phyloP scores from a whole-genome alignment of 2,888 invertebrate species.

The Helleia helle region DNA sequence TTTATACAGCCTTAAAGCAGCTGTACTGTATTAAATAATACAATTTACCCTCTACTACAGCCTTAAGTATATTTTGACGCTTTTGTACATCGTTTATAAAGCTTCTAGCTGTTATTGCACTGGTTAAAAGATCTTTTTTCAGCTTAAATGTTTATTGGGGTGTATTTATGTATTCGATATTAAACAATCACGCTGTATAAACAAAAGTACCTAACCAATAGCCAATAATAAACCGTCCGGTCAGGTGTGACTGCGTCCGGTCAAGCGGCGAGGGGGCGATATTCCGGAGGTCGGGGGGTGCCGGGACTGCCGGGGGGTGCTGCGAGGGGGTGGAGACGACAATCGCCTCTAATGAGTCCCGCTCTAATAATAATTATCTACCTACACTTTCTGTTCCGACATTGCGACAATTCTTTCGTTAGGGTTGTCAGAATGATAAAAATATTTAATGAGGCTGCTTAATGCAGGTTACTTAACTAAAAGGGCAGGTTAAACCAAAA shows the following conservation, averaged over 20 bases:
- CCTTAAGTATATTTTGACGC: too few species aligned
- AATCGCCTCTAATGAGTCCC: conserved; percentile 71
- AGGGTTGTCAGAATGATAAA: conserved; percentile 56
- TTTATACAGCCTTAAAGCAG: too few species aligned
- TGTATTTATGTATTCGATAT: too few species aligned
- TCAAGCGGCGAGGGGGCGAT: conserved; percentile 23
- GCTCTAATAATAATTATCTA: conserved; percentile 71
- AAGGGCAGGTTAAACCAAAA: too few species aligned
- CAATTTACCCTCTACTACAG: too few species aligned
- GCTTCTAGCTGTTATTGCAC: too few species aligned
- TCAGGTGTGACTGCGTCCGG: conserved; percentile 57
- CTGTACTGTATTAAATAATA: too few species aligned
- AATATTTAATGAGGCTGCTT: too few species aligned
- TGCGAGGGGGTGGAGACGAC: conserved; percentile 34
- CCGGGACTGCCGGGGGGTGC: conserved; percentile 2
- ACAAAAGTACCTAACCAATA: conserved; percentile 43
- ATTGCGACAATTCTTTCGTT: conserved; percentile 39
- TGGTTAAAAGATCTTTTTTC: too few species aligned
- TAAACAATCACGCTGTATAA: conserved; percentile 34
- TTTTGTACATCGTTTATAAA: too few species aligned
- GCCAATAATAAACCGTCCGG: conserved; percentile 50
- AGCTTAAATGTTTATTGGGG: too few species aligned
- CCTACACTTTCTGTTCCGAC: conserved; percentile 66
- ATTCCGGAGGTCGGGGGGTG: conserved; percentile 12
- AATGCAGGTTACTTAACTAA: too few species aligned